Conservation (phyloP, 2,888 invertebrate species). For the Linnaemya tessellans region DNA sequence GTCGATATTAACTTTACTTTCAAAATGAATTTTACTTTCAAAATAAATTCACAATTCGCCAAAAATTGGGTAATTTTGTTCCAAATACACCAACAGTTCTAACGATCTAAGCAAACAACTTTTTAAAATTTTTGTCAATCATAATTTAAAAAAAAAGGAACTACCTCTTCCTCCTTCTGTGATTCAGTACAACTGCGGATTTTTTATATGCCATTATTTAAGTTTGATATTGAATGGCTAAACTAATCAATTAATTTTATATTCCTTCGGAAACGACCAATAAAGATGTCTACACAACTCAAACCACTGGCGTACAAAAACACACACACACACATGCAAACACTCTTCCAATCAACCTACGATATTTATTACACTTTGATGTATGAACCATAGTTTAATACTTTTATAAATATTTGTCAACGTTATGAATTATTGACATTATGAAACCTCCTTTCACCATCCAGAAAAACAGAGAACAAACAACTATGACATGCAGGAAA, state of each 20-base stretch:
- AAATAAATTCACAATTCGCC: too few relatives aligned
- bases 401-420: conserved; percentile 63
- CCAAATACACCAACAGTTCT: too few relatives aligned
- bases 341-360: too few relatives aligned
- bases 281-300: background rate
- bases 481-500: background rate
- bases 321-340: background rate
- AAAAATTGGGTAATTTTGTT: too few relatives aligned
- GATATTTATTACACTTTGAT: background rate
- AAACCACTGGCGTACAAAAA: background rate
- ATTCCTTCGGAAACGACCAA: background rate
- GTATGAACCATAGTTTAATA: conserved; percentile 16
- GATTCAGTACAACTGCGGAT: background rate
- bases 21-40: too few relatives aligned
- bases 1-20: too few relatives aligned
- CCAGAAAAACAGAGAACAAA: conserved; percentile 17
- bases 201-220: background rate
- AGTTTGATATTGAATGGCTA: background rate
- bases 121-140: too few relatives aligned
- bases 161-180: too few relatives aligned
- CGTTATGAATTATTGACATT: conserved; percentile 61
- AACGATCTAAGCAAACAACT: too few relatives aligned
- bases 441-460: conserved; percentile 25
- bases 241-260: background rate
- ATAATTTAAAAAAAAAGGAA: too few relatives aligned